Evolutionary conservation across 2,797 vertebrate species (phyloP), one percentile per base, ranked within the genome.

Genomic region (Bovichtus variegatus): DNA sequence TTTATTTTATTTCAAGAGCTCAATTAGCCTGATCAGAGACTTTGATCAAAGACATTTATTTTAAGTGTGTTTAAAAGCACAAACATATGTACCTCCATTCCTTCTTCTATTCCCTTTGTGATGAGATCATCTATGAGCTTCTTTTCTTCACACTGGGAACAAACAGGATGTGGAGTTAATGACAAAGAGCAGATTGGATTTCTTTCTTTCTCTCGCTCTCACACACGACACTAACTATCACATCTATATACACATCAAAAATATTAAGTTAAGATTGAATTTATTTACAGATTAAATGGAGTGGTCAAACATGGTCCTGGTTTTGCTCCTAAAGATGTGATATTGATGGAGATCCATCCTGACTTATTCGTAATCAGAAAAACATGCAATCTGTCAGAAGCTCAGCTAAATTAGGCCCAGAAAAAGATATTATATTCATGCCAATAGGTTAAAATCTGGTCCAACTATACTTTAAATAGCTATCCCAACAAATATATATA

Each of bases 51-150:
- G 29, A 47, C 15, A 36, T 25, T 1, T 6, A 11, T 64, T 49
- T 63, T 10, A 50, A 7, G 36, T 23, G 57, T 12, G 54, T 34
- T 34, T 2, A 21, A 36, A 9, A 5, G n/a, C 31, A 43, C 10
- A 23, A 9, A 9, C 15, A 11, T 53, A 3, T 2, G 8, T 95
- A 99, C 98, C 97, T 97, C 96, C 97, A 99, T 97, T 83, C 98
- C 98, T 83, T 98, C 96, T 87, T 99, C 98, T 64, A 96, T 97
- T 54, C 98, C 97, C 1, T 96, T 97, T 69, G 92, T 94, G 88
- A 99, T 98, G 88, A 98, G 87, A 18, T 97, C 94, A 43, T 99
- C 97, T 23, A 98, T 95, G 80, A 93, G 95, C 81, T 93, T 96
- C 93, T 97, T 97, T 85, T 98, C 95, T 94, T 99, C 97, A 70